Conservation (phyloP, 2,113 vertebrate genomes). For the Entelurus aequoreus region DNA sequence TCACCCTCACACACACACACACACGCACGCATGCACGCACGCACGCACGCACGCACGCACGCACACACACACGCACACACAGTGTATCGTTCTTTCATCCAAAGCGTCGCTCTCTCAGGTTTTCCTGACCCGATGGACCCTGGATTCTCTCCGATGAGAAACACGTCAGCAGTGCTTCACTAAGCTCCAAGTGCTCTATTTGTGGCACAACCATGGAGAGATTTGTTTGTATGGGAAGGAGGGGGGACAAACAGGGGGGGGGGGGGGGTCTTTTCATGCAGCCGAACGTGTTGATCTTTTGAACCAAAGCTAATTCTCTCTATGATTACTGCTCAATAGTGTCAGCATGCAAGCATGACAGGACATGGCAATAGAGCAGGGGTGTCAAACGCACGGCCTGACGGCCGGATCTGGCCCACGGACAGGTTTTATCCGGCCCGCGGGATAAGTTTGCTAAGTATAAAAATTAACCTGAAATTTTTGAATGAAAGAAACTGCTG, state of each 20-base stretch:
- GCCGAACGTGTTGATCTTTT: neutral
- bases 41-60: neutral
- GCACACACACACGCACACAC: neutral
- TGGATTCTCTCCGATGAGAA: slow-evolving; percentile 36
- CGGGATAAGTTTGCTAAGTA: too few relatives aligned
- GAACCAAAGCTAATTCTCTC: too few relatives aligned
- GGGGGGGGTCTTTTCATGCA: neutral
- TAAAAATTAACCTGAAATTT: too few relatives aligned
- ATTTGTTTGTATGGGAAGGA: slow-evolving; percentile 3
- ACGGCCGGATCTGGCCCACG: too few relatives aligned
- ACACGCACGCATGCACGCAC: neutral
- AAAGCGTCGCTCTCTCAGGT: slow-evolving; percentile 10
- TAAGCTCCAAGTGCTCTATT: slow-evolving; percentile 50
- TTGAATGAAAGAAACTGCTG: too few relatives aligned
- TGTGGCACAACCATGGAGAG: slow-evolving; percentile 17
- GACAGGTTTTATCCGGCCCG: too few relatives aligned
- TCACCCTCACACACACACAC: slow-evolving; percentile 10
- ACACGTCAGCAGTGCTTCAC: slow-evolving; percentile 37
- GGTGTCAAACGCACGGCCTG: too few relatives aligned
- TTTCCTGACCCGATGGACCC: slow-evolving; percentile 31
- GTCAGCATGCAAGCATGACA: neutral
- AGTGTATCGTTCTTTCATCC: neutral
- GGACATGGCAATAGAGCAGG: neutral
- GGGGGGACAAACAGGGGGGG: neutral
- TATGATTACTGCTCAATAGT: neutral